Base-by-base conservation (phyloP, 2,113 vertebrate genomes). In the Progne subis region DNA sequence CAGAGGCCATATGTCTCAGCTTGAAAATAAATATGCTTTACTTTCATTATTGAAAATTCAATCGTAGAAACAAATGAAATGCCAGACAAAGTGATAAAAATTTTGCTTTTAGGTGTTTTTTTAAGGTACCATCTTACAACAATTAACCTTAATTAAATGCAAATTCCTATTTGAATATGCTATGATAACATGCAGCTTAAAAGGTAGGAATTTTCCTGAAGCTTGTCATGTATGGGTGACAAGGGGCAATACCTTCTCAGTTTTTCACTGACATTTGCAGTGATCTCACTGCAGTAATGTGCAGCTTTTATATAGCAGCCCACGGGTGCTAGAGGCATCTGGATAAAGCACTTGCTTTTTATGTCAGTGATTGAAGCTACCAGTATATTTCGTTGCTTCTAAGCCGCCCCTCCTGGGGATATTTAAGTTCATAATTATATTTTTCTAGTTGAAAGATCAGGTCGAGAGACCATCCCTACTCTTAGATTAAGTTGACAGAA, bases 381-480 rank as follows among this genome's bases (percentile, higher is more conserved):
- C 34, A 44, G 5, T 32, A 5, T 28, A 32, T 80, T 74, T 80
- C 5, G 31, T 70, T 55, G 18, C 34, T 55, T 41, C 32, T 44
- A 52, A 83, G 46, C 17, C 20, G 44, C 4, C 6, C 11, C 19
- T 92, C 18, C 41, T 50, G 49, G n/a, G 29, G 7, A 57, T 79
- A 34, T 76, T 86, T 41, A 74, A 75, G 23, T 64, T 34, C 9
- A 29, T 89, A 49, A 53, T 41, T 68, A 8, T 5, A 4, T 83
- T 90, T 84, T 87, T 90, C 50, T 53, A 71, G 68, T 16, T 71
- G 84, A 92, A 95, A 74, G 85, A 34, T 90, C 64, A n/a, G 44
- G 52, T 86, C 71, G 69, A 74, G 82, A 90, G 68, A 69, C 29
- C 34, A 72, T 91, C 97, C 43, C 76, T 96, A 61, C 31, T 69